Conservation (phyloP, 2,888 invertebrate species). For the Cataglyphis rosenhaueri region DNA sequence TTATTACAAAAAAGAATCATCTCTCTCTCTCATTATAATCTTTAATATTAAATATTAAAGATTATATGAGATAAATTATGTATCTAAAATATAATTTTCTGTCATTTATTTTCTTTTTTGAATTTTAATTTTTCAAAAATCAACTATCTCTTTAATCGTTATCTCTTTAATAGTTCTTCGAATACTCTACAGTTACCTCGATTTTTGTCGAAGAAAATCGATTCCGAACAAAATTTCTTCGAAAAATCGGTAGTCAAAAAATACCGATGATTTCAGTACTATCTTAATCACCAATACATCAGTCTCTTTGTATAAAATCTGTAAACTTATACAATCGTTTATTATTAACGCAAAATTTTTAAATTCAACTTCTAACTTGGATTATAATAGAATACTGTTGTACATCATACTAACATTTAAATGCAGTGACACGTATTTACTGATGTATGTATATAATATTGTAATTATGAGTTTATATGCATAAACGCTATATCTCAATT, state of each 20-base stretch:
- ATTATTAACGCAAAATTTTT: slow-evolving; percentile 44
- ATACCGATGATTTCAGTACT: neutral
- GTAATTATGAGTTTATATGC: neutral
- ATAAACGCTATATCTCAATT: slow-evolving; percentile 20
- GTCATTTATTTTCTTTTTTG: neutral
- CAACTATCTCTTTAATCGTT: neutral
- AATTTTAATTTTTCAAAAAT: neutral
- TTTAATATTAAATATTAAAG: neutral
- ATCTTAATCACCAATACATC: slow-evolving; percentile 48
- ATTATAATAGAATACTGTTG: slow-evolving; percentile 65
- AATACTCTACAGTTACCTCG: neutral
- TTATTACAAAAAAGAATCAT: neutral
- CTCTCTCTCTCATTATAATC: neutral
- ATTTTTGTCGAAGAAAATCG: slow-evolving; percentile 1
- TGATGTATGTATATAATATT: neutral
- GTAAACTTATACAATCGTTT: slow-evolving; percentile 50
- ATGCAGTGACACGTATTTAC: neutral
- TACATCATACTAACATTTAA: slow-evolving; percentile 45
- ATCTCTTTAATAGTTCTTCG: neutral
- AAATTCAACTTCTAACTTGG: slow-evolving; percentile 39
- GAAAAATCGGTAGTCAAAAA: neutral
- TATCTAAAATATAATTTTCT: slow-evolving; percentile 6
- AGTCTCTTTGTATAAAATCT: slow-evolving; percentile 67
- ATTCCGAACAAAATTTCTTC: neutral
- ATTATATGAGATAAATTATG: neutral